A percentile compares a stretch with the other conserved stretches of the same genome.
Conservation (phyloP, 2,888 invertebrate genomes). For the Caenorhabditis macrosperma region DNA sequence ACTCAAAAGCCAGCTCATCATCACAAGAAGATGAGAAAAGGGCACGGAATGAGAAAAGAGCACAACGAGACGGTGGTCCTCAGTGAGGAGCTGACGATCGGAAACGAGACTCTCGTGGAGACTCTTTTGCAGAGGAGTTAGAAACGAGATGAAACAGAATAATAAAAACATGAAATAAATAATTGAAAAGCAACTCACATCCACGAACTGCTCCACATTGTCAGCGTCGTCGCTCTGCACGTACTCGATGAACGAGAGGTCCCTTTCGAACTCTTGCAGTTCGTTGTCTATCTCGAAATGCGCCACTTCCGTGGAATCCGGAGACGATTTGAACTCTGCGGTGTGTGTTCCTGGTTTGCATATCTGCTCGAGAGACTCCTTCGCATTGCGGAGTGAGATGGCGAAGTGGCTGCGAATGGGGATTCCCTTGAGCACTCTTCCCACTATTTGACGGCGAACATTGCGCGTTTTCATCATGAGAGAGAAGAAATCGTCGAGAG, state of each 20-base stretch:
- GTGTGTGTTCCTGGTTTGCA: conserved; percentile 71
- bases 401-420: conserved; percentile 78
- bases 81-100: conserved; percentile 14
- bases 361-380: conserved; percentile 73
- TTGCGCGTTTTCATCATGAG: conserved; percentile 79
- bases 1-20: conserved; percentile 25
- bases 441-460: conserved; percentile 79
- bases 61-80: conserved; percentile 33
- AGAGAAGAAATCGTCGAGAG: conserved; percentile 78
- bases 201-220: conserved; percentile 79
- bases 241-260: conserved; percentile 78
- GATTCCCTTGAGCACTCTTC: conserved; percentile 79
- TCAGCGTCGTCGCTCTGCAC: conserved; percentile 79
- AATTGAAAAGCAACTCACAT: conserved; percentile 62
- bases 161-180: conserved; percentile 15
- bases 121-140: conserved; percentile 21
- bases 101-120: conserved; percentile 54
- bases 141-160: background rate
- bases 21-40: conserved; percentile 35
- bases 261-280: conserved; percentile 76
- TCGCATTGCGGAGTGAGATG: conserved; percentile 78
- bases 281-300: conserved; percentile 77
- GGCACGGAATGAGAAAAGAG: conserved; percentile 38
- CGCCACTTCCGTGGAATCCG: conserved; percentile 62
- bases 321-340: conserved; percentile 53